Evolutionary conservation across 2,888 invertebrate genomes (phyloP).

Genomic region (Myathropa florea): DNA sequence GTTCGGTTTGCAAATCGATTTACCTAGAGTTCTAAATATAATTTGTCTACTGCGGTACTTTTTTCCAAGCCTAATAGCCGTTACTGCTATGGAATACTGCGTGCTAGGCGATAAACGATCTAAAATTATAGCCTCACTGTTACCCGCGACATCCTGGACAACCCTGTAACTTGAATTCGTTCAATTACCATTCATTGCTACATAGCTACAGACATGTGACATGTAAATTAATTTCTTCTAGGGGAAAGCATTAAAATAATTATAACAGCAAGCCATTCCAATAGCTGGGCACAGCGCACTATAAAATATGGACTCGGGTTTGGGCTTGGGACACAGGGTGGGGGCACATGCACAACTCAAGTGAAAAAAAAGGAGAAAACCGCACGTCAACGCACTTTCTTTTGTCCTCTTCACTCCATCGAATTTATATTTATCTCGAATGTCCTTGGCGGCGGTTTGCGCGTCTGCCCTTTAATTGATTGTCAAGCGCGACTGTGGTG

Average conservation of each 20-base stretch:
- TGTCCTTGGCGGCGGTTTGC: neutral
- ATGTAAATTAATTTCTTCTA: conserved; percentile 38
- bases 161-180: conserved; percentile 94
- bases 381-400: neutral
- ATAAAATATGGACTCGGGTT: neutral
- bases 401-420: neutral
- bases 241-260: conserved; percentile 37
- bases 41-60: conserved; percentile 92
- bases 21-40: conserved; percentile 94
- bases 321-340: neutral
- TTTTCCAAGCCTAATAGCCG: conserved; percentile 90
- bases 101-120: conserved; percentile 91
- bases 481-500: neutral
- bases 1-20: conserved; percentile 73
- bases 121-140: conserved; percentile 92
- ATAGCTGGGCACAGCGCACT: neutral
- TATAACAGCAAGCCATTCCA: conserved; percentile 12
- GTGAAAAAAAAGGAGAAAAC: neutral
- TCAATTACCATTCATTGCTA: conserved; percentile 82
- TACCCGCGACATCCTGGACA: conserved; percentile 94
- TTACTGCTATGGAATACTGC: conserved; percentile 93
- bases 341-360: conserved; percentile 1
- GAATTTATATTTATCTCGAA: neutral
- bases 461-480: neutral
- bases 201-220: conserved; percentile 71